Evolutionary conservation across 2,113 vertebrate genomes (phyloP).

Genomic region (Prietella phreatophila): DNA sequence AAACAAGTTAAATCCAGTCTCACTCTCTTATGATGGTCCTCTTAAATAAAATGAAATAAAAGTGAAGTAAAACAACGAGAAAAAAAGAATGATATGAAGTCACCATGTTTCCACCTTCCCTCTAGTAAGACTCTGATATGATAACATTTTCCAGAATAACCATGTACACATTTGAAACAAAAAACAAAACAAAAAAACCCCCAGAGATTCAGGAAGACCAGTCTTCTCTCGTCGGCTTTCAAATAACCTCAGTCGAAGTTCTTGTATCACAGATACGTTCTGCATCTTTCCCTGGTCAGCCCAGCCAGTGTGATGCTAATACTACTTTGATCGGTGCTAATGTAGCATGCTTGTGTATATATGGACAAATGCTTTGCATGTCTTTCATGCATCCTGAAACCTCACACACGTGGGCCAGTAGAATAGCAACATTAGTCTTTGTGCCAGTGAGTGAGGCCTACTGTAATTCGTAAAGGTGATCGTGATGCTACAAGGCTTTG

Average conservation of each 20-base stretch:
- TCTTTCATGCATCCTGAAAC: background rate
- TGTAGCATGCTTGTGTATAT: conserved; percentile 36
- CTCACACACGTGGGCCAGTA: background rate
- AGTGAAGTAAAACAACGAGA: background rate
- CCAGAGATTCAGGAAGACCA: conserved; percentile 60
- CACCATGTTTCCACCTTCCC: conserved; percentile 36
- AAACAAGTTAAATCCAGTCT: conserved; percentile 19
- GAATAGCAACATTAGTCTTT: background rate
- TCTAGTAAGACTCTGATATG: conserved; percentile 38
- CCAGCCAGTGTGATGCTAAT: conserved; percentile 18
- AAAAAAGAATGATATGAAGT: conserved; percentile 28
- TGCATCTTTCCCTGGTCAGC: conserved; percentile 36
- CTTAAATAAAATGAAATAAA: conserved; percentile 22
- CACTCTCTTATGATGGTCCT: conserved; percentile 7
- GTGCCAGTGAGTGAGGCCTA: background rate
- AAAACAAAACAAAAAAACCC: conserved; percentile 32
- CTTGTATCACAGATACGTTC: conserved; percentile 45
- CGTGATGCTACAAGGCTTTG: background rate
- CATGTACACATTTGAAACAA: conserved; percentile 43
- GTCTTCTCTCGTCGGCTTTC: conserved; percentile 54
- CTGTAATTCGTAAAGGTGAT: background rate
- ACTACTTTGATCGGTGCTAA: conserved; percentile 38
- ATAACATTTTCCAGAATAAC: conserved; percentile 10
- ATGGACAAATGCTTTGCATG: conserved; percentile 22
- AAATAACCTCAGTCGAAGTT: conserved; percentile 18